Evolutionary conservation across 2,797 vertebrate species (phyloP), one percentile per base, ranked within the genome.

Genomic region (Stomatorhinus walkeri): DNA sequence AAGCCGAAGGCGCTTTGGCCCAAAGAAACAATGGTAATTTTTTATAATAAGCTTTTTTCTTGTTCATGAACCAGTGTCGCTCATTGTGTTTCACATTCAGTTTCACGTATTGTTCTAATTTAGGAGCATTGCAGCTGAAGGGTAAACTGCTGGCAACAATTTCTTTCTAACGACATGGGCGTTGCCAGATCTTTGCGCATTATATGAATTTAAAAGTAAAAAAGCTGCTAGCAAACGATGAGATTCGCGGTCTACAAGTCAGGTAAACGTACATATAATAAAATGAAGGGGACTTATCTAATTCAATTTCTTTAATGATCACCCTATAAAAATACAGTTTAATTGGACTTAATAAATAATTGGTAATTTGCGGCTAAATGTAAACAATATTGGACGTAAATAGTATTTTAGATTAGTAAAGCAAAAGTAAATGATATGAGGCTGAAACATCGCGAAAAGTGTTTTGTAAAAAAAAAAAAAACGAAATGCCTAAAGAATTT

Each of bases 141-240:
- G 83, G 22, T 19, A 32, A 87, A 87, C 22, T 16, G 52, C 14
- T 19, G 48, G 49, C 51, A 24, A 86, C 16, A 89, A 49, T 59
- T 22, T 83, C 16, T 61, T 61, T 32, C 24, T 87, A 85, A 72
- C 36, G 84, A 87, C 61, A 76, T 89, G 89, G 89, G 85, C 89
- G 85, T 89, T 81, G 85, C 54, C 85, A 51, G 49, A 51, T 40
- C 52, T 56, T 87, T 49, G 52, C 52, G 85, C 85, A 87, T 87
- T 59, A 87, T 56, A 54, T 59, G 19, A 19, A 87, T 40, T 22
- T 59, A 59, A 54, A 85, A 85, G 48, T 87, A 59, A 43, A 24
- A 56, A 59, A 40, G 4, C 8, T 59, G 85, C 19, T 61, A 43
- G 3, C 28, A 87, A 59, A 59, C 9, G 10, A 87, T 10, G 46